These are phyloP conservation scores for Pissodes strobi DNA, from an alignment of 1,140 invertebrate genomes.

Conservation along the genomic window DNA sequence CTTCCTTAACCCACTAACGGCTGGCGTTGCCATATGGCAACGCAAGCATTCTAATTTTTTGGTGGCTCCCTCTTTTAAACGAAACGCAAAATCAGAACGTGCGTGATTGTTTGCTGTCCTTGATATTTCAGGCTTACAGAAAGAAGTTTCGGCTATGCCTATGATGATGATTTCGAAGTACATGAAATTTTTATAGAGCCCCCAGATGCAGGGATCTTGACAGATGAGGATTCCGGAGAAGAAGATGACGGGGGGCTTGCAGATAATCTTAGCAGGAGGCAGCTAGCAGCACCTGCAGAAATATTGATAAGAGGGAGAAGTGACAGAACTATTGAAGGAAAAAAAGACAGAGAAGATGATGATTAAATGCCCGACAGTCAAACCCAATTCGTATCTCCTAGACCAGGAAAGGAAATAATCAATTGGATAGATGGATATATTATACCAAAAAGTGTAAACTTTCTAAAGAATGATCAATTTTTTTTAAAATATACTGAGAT, in stretches of 20 bases:
- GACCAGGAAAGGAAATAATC: too few relatives aligned
- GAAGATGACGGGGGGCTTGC: constrained; percentile 23
- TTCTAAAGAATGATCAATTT: too few relatives aligned
- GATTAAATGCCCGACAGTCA: too few relatives aligned
- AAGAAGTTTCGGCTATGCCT: constrained; percentile 30
- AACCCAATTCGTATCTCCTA: too few relatives aligned
- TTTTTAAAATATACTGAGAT: too few relatives aligned
- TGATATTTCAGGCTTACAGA: constrained; percentile 21
- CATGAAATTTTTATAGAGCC: constrained; percentile 32
- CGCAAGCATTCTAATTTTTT: constrained; percentile 3
- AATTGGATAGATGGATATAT: too few relatives aligned
- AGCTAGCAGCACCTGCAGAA: constrained; percentile 10
- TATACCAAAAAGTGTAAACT: too few relatives aligned
- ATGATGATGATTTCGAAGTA: constrained; percentile 23
- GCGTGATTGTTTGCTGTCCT: constrained; percentile 19
- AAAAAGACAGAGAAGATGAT: too few relatives aligned
- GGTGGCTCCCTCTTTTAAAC: neutral
- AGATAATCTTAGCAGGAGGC: constrained; percentile 21
- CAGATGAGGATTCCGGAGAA: constrained; percentile 36
- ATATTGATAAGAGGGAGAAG: too few relatives aligned
- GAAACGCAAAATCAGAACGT: neutral
- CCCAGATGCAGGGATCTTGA: constrained; percentile 20
- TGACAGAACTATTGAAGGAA: too few relatives aligned
- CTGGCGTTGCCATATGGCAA: constrained; percentile 20
- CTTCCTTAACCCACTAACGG: too few relatives aligned